Percentiles rank a stretch among this genome's conserved stretches.
Evolutionary conservation across 1,140 invertebrate genomes (phyloP).

Genomic region (Lutraria rhynchaena): DNA sequence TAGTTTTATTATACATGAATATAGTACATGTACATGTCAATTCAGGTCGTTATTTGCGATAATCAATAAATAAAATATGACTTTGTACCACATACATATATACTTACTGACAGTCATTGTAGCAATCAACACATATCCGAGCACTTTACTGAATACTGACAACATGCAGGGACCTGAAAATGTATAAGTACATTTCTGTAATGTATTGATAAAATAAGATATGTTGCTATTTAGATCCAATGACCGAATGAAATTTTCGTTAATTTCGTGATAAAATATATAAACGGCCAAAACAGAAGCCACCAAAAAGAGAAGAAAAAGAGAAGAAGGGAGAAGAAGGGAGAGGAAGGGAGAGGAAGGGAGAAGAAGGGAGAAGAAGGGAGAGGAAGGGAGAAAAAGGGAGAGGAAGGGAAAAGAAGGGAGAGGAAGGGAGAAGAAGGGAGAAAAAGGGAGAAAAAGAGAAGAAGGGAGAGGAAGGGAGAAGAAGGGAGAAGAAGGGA

Average conservation of each 20-base stretch:
- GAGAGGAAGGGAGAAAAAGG: not conserved
- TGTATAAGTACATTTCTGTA: not conserved
- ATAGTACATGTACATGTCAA: too few relatives aligned
- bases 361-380: not conserved
- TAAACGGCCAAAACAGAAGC: too few relatives aligned
- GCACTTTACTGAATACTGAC: slow-evolving; percentile 36
- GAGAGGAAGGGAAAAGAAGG: not conserved
- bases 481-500: not conserved
- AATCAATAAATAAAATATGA: too few relatives aligned
- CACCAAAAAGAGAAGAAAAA: not conserved
- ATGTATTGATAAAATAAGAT: not conserved
- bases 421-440: not conserved
- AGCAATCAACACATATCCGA: slow-evolving; percentile 48
- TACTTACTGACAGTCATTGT: slow-evolving; percentile 58
- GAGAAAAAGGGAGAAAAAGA: not conserved
- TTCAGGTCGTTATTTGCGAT: too few relatives aligned
- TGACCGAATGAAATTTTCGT: too few relatives aligned
- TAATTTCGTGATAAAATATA: too few relatives aligned
- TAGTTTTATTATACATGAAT: too few relatives aligned
- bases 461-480: not conserved
- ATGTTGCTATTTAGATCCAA: not conserved
- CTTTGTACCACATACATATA: too few relatives aligned
- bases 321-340: not conserved
- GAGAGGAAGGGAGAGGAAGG: not conserved
- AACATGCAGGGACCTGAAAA: slow-evolving; percentile 53